phyloP scores from a whole-genome alignment of 2,797 vertebrate species.

The Lindbergichthys nudifrons region DNA sequence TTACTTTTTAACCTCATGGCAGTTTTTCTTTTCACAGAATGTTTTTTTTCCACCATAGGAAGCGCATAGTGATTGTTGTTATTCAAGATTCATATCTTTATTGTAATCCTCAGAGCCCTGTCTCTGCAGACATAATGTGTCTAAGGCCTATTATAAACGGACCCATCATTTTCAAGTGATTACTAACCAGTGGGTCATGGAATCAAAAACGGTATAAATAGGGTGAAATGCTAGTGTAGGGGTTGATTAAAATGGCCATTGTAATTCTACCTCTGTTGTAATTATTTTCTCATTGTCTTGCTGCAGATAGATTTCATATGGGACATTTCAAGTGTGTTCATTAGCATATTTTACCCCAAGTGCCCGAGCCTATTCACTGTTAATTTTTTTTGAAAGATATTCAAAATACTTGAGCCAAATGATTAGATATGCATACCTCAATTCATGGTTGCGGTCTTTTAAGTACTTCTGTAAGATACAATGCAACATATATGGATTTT shows the following conservation, averaged over 20 bases:
- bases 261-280: constrained; percentile 89
- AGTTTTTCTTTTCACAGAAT: constrained; percentile 47
- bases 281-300: constrained; percentile 90
- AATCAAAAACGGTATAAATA: constrained; percentile 90
- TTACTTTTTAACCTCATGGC: constrained; percentile 65
- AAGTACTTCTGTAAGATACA: constrained; percentile 54
- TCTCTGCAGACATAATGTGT: constrained; percentile 81
- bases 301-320: constrained; percentile 87
- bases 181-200: constrained; percentile 88
- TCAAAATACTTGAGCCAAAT: constrained; percentile 78
- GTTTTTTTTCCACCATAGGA: constrained; percentile 56
- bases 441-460: constrained; percentile 54
- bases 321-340: constrained; percentile 85
- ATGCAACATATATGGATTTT: constrained; percentile 52
- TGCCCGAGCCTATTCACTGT: constrained; percentile 73
- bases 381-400: constrained; percentile 73
- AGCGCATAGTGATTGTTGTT: constrained; percentile 79
- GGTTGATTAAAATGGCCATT: constrained; percentile 91
- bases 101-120: constrained; percentile 74
- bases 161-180: constrained; percentile 90
- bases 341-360: constrained; percentile 86
- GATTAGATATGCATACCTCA: constrained; percentile 80
- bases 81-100: constrained; percentile 83
- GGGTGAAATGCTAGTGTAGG: constrained; percentile 87
- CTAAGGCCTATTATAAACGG: constrained; percentile 85